Percentiles rank a stretch among this genome's conserved stretches.
Conservation (phyloP, 2,797 vertebrate species). For the Parauchenoglanis ngamensis region DNA sequence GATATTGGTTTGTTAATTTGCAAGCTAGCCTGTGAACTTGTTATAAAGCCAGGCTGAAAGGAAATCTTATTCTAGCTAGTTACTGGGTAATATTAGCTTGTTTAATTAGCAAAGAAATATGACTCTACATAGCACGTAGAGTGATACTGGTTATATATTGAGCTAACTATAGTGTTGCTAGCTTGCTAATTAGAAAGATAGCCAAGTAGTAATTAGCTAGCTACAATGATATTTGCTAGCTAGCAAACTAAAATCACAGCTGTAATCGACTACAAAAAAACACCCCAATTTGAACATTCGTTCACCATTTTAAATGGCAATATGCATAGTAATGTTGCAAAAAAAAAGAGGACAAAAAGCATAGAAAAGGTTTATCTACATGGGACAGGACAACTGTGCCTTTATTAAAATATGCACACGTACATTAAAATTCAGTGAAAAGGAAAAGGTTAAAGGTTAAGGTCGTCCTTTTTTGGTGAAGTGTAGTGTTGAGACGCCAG, state of each 20-base stretch:
- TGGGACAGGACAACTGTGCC: not conserved
- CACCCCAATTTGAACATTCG: too few species aligned
- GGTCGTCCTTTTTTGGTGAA: not conserved
- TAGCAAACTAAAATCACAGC: not conserved
- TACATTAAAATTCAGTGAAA: not conserved
- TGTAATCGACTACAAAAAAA: not conserved
- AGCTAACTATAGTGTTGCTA: not conserved
- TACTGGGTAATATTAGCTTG: not conserved
- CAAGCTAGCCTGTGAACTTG: not conserved
- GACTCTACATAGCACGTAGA: not conserved
- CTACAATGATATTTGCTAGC: not conserved
- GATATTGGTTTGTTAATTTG: not conserved
- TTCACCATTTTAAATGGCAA: too few species aligned
- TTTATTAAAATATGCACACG: not conserved
- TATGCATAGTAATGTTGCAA: too few species aligned
- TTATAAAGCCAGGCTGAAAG: not conserved
- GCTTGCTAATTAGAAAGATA: not conserved
- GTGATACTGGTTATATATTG: not conserved
- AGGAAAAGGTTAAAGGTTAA: not conserved
- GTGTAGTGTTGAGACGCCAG: not conserved
- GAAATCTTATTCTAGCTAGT: not conserved
- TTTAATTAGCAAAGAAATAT: not conserved
- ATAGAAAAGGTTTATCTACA: not conserved
- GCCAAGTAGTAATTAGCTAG: not conserved
- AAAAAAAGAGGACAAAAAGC: too few species aligned